A percentile compares a stretch with the other conserved stretches of the same genome.
These are phyloP conservation scores for Pipistrellus nathusii DNA, from an alignment of 2,797 vertebrate genomes.

Conservation along the genomic window DNA sequence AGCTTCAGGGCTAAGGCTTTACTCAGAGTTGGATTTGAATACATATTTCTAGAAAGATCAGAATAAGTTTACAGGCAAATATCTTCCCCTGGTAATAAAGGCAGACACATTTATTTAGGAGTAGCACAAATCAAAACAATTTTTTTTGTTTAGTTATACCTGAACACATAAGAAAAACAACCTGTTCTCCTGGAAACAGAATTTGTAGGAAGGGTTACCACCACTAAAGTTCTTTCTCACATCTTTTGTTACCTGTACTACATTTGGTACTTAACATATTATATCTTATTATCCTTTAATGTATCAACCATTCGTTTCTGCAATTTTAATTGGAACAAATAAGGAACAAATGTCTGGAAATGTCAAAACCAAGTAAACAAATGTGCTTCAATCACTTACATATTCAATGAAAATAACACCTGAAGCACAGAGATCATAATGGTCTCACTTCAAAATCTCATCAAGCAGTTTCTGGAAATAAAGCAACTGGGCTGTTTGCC, in stretches of 20 bases:
- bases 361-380: constrained; percentile 9
- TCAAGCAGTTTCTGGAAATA: constrained; percentile 48
- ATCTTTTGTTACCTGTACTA: background rate
- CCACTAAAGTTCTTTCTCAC: background rate
- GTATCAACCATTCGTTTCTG: background rate
- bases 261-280: background rate
- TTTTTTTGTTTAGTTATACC: background rate
- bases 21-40: background rate
- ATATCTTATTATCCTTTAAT: background rate
- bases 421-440: background rate
- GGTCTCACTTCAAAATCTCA: constrained; percentile 33
- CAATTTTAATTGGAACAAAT: background rate
- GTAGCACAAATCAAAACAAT: background rate
- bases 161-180: background rate
- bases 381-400: background rate
- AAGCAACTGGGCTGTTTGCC: constrained; percentile 51
- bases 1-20: background rate
- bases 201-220: background rate
- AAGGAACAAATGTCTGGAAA: background rate
- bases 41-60: background rate
- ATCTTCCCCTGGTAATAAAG: background rate
- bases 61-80: background rate
- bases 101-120: background rate
- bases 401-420: background rate
- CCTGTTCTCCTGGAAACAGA: background rate